Evolutionary conservation across 2,797 vertebrate genomes (phyloP).

Genomic region (Calcarius lapponicus): DNA sequence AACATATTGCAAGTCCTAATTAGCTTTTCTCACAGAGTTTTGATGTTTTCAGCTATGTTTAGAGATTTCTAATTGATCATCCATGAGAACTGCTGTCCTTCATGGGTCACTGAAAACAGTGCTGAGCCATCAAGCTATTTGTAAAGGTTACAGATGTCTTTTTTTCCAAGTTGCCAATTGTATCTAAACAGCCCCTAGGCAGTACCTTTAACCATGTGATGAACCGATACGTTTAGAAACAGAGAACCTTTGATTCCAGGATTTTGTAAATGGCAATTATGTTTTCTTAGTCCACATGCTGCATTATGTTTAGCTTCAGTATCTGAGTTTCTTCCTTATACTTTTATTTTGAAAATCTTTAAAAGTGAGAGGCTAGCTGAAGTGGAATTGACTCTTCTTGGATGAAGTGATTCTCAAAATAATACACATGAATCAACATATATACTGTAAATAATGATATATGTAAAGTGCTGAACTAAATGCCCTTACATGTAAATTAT

Average conservation of each 20-base stretch:
- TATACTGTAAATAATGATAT: background rate
- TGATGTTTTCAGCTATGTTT: background rate
- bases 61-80: background rate
- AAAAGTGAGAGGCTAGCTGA: background rate
- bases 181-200: background rate
- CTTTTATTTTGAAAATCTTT: background rate
- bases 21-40: background rate
- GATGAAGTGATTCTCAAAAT: background rate
- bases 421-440: background rate
- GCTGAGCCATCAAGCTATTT: background rate
- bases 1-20: background rate
- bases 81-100: constrained; percentile 17
- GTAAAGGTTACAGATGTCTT: background rate
- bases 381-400: background rate
- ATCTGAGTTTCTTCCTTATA: background rate
- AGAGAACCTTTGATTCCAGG: constrained; percentile 15
- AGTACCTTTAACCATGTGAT: background rate
- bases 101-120: constrained; percentile 8
- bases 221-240: background rate
- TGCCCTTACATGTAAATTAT: background rate
- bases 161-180: background rate
- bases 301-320: background rate
- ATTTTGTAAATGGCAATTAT: background rate
- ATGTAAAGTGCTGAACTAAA: background rate
- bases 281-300: background rate